Conservation (phyloP, 2,797 vertebrate genomes). For the Enteromius mattozi region DNA sequence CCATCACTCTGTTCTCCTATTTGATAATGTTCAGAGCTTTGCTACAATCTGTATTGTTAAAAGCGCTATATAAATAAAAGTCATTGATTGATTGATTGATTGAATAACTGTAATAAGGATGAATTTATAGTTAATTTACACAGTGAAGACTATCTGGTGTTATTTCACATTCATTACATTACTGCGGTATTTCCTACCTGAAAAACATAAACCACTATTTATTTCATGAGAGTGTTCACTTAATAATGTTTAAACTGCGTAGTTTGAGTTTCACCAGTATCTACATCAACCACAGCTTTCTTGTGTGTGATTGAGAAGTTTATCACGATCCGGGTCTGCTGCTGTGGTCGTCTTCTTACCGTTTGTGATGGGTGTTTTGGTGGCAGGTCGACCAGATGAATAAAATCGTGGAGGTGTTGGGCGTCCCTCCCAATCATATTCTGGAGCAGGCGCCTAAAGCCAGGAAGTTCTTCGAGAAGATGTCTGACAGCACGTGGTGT, state of each 20-base stretch:
- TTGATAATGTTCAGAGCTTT: no score
- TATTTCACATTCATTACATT: no score
- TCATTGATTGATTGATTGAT: no score
- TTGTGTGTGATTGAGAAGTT: background rate
- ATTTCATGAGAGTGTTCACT: background rate
- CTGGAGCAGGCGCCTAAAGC: slow-evolving; percentile 99
- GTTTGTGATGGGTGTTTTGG: background rate
- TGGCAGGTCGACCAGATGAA: slow-evolving; percentile 99
- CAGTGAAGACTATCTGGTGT: no score
- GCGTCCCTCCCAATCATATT: slow-evolving; percentile 95
- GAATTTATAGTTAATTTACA: background rate
- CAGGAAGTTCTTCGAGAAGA: slow-evolving; percentile 99
- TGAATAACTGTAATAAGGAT: background rate
- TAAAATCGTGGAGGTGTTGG: slow-evolving; percentile 99
- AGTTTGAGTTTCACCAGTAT: background rate
- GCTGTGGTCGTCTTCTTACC: background rate
- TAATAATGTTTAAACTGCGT: background rate
- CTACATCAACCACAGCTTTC: background rate
- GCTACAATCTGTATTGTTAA: no score
- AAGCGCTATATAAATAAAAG: no score
- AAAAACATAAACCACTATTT: background rate
- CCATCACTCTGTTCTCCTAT: no score
- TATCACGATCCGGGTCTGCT: background rate
- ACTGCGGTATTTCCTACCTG: background rate
- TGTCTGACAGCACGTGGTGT: slow-evolving; percentile 98